These are phyloP conservation scores for Omphaloscelis lunosa DNA, from an alignment of 2,888 invertebrate species.

Conservation along the genomic window DNA sequence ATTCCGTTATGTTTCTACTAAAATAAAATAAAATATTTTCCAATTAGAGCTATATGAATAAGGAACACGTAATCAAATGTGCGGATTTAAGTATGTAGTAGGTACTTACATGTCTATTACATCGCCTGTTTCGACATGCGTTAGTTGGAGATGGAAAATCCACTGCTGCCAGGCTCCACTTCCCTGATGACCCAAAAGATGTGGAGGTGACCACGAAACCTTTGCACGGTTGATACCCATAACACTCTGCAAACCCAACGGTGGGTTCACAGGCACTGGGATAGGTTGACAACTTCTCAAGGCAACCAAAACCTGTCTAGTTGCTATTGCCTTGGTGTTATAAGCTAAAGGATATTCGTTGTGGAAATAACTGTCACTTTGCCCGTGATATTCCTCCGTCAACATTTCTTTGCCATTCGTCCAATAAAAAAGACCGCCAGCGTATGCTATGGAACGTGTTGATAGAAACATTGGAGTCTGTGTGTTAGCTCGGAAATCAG, in stretches of 20 bases:
- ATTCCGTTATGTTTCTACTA: slow-evolving; percentile 90
- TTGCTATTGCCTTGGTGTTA: slow-evolving; percentile 82
- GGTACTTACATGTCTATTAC: slow-evolving; percentile 81
- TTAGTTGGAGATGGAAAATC: slow-evolving; percentile 94
- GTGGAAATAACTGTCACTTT: slow-evolving; percentile 93
- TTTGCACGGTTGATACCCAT: slow-evolving; percentile 94
- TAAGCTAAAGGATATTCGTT: slow-evolving; percentile 92
- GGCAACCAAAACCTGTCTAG: slow-evolving; percentile 88
- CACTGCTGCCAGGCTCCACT: slow-evolving; percentile 93
- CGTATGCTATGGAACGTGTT: slow-evolving; percentile 94
- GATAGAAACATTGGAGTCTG: slow-evolving; percentile 94
- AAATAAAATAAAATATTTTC: slow-evolving; percentile 67
- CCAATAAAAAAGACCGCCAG: slow-evolving; percentile 96
- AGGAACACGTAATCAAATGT: neutral
- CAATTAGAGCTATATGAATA: neutral
- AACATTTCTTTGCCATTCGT: slow-evolving; percentile 94
- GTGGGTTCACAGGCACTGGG: slow-evolving; percentile 95
- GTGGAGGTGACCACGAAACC: slow-evolving; percentile 95
- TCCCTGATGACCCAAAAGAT: slow-evolving; percentile 94
- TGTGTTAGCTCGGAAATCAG: slow-evolving; percentile 94
- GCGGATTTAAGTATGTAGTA: neutral
- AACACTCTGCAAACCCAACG: slow-evolving; percentile 95
- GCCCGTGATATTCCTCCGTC: slow-evolving; percentile 94
- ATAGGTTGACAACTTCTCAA: slow-evolving; percentile 94
- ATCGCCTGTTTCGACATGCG: slow-evolving; percentile 84